Evolutionary conservation across 37 sponge, comb jelly and placozoan species (phyloP).

Genomic region (Mnemiopsis leidyi): DNA sequence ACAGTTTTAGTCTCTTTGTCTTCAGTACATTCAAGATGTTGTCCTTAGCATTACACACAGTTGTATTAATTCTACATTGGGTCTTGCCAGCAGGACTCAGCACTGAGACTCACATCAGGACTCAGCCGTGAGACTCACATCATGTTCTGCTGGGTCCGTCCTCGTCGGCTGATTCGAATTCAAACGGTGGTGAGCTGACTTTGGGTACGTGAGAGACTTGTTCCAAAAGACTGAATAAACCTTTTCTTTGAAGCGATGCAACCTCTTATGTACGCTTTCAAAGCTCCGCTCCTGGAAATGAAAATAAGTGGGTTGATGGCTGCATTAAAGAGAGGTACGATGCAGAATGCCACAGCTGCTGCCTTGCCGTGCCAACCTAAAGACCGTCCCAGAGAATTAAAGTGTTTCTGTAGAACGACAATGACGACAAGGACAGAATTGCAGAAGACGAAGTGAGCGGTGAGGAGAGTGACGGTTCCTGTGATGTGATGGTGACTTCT

Average conservation of each 20-base stretch:
- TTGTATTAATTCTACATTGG: too few relatives aligned
- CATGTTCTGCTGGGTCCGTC: too few relatives aligned
- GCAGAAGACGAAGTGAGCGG: conserved; percentile 37
- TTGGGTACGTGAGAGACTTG: too few relatives aligned
- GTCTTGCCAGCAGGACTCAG: too few relatives aligned
- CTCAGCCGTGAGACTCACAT: too few relatives aligned
- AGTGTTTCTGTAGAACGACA: neutral
- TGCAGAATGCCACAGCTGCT: neutral
- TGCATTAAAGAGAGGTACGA: conserved; percentile 50
- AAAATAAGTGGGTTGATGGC: conserved; percentile 39
- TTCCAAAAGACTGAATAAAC: too few relatives aligned
- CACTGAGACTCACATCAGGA: too few relatives aligned
- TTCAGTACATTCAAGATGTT: too few relatives aligned
- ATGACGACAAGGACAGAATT: neutral
- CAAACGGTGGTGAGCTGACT: too few relatives aligned
- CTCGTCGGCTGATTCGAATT: too few relatives aligned
- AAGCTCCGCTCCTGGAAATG: conserved; percentile 13
- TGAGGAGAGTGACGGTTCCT: neutral
- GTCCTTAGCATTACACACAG: too few relatives aligned
- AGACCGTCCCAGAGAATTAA: neutral
- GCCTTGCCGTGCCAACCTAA: conserved; percentile 29
- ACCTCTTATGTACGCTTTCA: neutral
- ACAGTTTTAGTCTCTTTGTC: too few relatives aligned
- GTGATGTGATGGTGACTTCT: conserved; percentile 29
- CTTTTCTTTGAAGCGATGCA: neutral